phyloP scores from a whole-genome alignment of 1,140 invertebrate genomes.

The Limonius californicus region DNA sequence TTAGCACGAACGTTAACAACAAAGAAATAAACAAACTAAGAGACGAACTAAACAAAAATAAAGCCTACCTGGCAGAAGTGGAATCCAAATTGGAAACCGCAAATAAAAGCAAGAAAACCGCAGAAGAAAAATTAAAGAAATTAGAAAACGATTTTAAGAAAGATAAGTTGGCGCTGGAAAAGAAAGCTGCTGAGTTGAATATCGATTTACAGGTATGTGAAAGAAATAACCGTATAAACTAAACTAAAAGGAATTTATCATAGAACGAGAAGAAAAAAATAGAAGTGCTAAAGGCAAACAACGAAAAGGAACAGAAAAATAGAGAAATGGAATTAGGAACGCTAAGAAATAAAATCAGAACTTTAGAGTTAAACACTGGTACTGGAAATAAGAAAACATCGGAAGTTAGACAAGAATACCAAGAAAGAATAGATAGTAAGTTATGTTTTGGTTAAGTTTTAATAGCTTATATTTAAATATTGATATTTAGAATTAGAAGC shows the following conservation, averaged over 20 bases:
- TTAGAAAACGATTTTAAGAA: constrained; percentile 53
- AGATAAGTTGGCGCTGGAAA: constrained; percentile 55
- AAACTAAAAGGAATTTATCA: too few relatives aligned
- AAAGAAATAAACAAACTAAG: constrained; percentile 35
- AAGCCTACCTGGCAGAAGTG: constrained; percentile 50
- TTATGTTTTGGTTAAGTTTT: constrained; percentile 14
- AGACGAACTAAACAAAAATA: constrained; percentile 51
- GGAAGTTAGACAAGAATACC: constrained; percentile 63
- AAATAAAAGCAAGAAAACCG: constrained; percentile 55
- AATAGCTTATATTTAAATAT: constrained; percentile 24
- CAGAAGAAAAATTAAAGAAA: constrained; percentile 53
- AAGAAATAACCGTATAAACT: too few relatives aligned
- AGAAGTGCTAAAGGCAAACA: constrained; percentile 57
- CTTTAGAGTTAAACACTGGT: constrained; percentile 57
- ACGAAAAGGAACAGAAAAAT: constrained; percentile 60
- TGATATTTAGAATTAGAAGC: constrained; percentile 59
- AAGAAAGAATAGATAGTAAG: constrained; percentile 64
- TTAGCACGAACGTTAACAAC: constrained; percentile 16
- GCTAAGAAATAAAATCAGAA: constrained; percentile 61
- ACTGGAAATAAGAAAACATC: constrained; percentile 61
- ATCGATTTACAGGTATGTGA: constrained; percentile 56
- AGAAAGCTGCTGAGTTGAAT: constrained; percentile 59
- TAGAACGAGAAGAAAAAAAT: constrained; percentile 61
- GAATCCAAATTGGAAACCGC: constrained; percentile 63
- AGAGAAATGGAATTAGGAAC: constrained; percentile 62